Conservation (phyloP, 2,888 invertebrate genomes). For the Coelogynopora nodosa region DNA sequence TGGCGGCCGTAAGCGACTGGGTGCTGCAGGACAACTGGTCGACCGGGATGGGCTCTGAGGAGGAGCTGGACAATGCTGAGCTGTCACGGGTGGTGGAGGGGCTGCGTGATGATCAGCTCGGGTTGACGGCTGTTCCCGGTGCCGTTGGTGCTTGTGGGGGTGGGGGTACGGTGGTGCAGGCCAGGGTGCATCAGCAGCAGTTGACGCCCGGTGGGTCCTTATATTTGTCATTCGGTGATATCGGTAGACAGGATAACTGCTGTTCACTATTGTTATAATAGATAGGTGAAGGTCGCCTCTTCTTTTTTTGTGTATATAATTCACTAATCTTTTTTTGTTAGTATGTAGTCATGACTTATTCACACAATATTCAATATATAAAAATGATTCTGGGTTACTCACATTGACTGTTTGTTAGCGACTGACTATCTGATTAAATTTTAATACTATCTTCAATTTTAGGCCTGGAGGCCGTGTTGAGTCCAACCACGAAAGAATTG, state of each 20-base stretch:
- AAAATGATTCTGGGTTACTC: no score
- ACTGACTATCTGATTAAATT: no score
- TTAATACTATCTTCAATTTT: no score
- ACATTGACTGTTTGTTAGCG: no score
- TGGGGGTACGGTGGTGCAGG: not conserved
- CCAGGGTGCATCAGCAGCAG: not conserved
- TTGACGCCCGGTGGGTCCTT: not conserved
- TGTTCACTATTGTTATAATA: no score
- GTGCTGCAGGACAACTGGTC: constrained; percentile 14
- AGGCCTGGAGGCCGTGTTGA: not conserved
- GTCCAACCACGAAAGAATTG: constrained; percentile 16
- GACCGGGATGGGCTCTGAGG: constrained; percentile 1
- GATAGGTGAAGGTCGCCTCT: no score
- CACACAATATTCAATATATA: no score
- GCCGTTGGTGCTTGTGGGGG: not conserved
- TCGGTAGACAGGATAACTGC: no score
- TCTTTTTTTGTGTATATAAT: no score
- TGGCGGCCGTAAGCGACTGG: constrained; percentile 2
- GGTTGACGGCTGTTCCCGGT: not conserved
- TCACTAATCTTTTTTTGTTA: no score
- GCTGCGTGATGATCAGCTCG: not conserved
- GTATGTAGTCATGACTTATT: no score
- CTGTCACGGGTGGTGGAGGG: not conserved
- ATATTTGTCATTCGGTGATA: no score
- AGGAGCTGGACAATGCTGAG: constrained; percentile 8